Evolutionary conservation across 2,888 invertebrate genomes (phyloP).

Genomic region (Melinaea marsaeus): DNA sequence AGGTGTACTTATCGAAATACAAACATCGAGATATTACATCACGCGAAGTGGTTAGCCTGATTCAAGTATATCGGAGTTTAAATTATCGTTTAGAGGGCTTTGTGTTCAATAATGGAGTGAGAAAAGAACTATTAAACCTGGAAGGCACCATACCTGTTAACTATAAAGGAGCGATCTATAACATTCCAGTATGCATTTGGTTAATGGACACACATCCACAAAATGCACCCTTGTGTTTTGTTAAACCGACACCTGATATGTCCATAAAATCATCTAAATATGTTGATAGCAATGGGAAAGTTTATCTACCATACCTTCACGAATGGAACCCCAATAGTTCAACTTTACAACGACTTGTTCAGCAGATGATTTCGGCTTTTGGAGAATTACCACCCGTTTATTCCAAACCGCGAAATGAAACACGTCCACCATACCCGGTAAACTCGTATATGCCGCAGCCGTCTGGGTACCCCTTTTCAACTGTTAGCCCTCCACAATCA

Average conservation of each 20-base stretch:
- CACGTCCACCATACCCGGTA: constrained; percentile 79
- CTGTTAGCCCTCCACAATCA: constrained; percentile 46
- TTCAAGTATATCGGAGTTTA: constrained; percentile 67
- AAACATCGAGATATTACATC: constrained; percentile 68
- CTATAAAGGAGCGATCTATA: constrained; percentile 92
- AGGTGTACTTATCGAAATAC: constrained; percentile 65
- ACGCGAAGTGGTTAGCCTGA: constrained; percentile 67
- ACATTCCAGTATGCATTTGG: constrained; percentile 98
- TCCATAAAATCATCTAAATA: constrained; percentile 95
- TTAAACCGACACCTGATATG: constrained; percentile 97
- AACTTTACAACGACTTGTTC: constrained; percentile 91
- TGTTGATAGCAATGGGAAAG: constrained; percentile 96
- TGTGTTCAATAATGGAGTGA: constrained; percentile 92
- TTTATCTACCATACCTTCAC: constrained; percentile 97
- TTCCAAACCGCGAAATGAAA: constrained; percentile 81
- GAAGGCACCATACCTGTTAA: constrained; percentile 95
- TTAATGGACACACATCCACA: constrained; percentile 98
- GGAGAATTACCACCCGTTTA: constrained; percentile 97
- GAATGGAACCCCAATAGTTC: constrained; percentile 93
- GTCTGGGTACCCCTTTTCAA: constrained; percentile 65
- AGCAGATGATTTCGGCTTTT: constrained; percentile 94
- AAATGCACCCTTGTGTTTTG: constrained; percentile 96
- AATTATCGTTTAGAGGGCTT: constrained; percentile 70
- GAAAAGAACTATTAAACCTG: constrained; percentile 88
- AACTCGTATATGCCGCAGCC: constrained; percentile 68